Conservation (phyloP, 1,140 invertebrate species). For the Drosophila eugracilis region DNA sequence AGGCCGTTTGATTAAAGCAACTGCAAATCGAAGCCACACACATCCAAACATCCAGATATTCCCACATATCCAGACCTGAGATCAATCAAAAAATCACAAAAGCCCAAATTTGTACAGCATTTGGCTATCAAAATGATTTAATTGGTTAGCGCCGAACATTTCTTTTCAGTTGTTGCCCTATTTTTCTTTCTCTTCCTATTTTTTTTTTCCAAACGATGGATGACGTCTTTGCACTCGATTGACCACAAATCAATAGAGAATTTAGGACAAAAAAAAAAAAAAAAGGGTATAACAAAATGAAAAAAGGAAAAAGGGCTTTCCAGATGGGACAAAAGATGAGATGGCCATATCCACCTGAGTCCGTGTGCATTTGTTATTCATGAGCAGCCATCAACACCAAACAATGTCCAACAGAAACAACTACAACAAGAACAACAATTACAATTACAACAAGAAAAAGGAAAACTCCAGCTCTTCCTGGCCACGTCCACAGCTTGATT, state of each 20-base stretch:
- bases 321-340: constrained; percentile 37
- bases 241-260: constrained; percentile 74
- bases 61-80: constrained; percentile 18
- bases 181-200: not conserved
- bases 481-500: constrained; percentile 72
- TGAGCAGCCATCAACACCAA: constrained; percentile 80
- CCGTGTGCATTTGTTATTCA: constrained; percentile 80
- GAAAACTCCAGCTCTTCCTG: constrained; percentile 35
- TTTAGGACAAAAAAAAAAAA: constrained; percentile 53
- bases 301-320: constrained; percentile 8
- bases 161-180: not conserved
- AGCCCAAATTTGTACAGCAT: constrained; percentile 59
- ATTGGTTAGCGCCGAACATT: constrained; percentile 51
- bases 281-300: not conserved
- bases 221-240: constrained; percentile 50
- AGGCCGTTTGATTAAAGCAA: constrained; percentile 63
- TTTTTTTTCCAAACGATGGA: constrained; percentile 21
- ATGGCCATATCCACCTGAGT: constrained; percentile 48
- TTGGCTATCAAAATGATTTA: constrained; percentile 80
- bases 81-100: constrained; percentile 64
- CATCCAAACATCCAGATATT: not conserved
- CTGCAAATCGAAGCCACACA: constrained; percentile 9
- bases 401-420: constrained; percentile 60
- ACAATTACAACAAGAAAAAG: constrained; percentile 30
- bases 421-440: constrained; percentile 17